Percentiles rank a stretch among this genome's conserved stretches.
Conservation (phyloP, 1,140 invertebrate species). For the Mactra quadrangularis region DNA sequence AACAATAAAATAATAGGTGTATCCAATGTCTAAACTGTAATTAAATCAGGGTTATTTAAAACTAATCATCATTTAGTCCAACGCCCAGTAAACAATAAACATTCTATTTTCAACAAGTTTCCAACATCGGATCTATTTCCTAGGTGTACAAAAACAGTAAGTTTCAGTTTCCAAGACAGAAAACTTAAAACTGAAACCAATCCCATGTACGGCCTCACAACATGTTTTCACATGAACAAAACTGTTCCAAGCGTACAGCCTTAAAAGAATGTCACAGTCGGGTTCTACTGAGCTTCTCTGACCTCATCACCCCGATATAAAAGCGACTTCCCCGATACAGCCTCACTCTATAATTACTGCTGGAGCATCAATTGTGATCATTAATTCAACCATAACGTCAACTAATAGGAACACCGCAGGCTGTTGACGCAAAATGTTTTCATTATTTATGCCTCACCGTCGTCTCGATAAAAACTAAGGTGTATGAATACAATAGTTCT, state of each 20-base stretch:
- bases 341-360: constrained; percentile 52
- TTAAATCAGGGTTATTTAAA: constrained; percentile 32
- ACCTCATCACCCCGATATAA: constrained; percentile 47
- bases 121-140: background rate
- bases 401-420: constrained; percentile 40
- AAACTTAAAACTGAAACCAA: constrained; percentile 29
- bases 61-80: constrained; percentile 29
- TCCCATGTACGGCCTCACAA: constrained; percentile 43
- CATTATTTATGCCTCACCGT: constrained; percentile 54
- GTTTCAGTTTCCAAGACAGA: constrained; percentile 27
- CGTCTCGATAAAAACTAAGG: constrained; percentile 28
- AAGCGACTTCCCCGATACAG: constrained; percentile 28
- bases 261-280: constrained; percentile 22
- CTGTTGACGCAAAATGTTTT: constrained; percentile 54
- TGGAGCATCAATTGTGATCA: constrained; percentile 34
- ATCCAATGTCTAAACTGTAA: background rate
- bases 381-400: constrained; percentile 31
- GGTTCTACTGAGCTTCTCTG: constrained; percentile 16
- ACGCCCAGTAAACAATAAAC: constrained; percentile 42
- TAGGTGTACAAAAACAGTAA: background rate
- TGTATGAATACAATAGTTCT: constrained; percentile 46
- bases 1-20: background rate
- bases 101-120: constrained; percentile 35
- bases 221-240: constrained; percentile 54
- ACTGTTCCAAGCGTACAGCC: constrained; percentile 36